Evolutionary conservation across 2,797 vertebrate genomes (phyloP).

Genomic region (Leptatherina wallacei): DNA sequence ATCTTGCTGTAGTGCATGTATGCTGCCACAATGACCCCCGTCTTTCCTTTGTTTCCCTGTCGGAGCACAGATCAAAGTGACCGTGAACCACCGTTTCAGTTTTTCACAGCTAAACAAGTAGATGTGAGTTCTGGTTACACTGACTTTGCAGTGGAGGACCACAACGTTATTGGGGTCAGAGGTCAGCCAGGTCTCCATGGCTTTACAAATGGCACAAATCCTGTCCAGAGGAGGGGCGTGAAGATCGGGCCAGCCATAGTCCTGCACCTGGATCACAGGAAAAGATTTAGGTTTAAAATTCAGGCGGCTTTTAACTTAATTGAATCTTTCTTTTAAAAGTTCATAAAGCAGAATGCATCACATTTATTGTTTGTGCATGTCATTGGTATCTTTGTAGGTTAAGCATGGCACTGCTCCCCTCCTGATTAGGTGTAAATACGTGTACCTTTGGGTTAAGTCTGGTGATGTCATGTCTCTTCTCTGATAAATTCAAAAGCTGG

Average conservation of each 20-base stretch:
- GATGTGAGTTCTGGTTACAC: slow-evolving; percentile 21
- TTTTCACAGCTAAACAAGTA: slow-evolving; percentile 8
- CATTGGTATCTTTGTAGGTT: neutral
- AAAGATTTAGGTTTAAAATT: neutral
- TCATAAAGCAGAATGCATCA: neutral
- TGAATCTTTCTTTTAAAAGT: neutral
- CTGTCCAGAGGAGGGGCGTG: slow-evolving; percentile 92
- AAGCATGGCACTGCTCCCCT: too few species aligned
- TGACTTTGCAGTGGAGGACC: slow-evolving; percentile 92
- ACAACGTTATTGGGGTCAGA: slow-evolving; percentile 89
- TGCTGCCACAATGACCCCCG: slow-evolving; percentile 90
- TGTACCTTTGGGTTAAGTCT: slow-evolving; percentile 90
- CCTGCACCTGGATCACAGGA: slow-evolving; percentile 84
- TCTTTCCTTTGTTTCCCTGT: slow-evolving; percentile 92
- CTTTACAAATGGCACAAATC: slow-evolving; percentile 92
- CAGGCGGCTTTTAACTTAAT: neutral
- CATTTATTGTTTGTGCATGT: neutral
- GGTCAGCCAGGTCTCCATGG: slow-evolving; percentile 91
- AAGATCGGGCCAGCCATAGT: slow-evolving; percentile 92
- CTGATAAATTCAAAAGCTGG: slow-evolving; percentile 93
- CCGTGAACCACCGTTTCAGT: neutral
- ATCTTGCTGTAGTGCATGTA: slow-evolving; percentile 98
- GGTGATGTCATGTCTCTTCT: slow-evolving; percentile 90
- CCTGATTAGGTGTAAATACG: slow-evolving; percentile 7
- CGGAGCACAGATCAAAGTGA: slow-evolving; percentile 26